Evolutionary conservation across 2,888 invertebrate species (phyloP).

Genomic region (Tipula lateralis): DNA sequence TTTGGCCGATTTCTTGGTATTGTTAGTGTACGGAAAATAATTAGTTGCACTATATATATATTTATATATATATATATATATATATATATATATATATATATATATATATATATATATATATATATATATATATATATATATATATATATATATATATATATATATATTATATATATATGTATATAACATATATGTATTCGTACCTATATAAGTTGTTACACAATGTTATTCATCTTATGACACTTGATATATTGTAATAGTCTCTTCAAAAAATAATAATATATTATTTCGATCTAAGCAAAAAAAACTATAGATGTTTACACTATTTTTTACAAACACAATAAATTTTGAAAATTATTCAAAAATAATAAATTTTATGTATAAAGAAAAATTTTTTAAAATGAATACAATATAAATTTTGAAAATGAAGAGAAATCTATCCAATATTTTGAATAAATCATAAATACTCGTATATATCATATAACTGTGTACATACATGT

Average conservation of each 20-base stretch:
- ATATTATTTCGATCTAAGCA: background rate
- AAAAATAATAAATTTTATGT: background rate
- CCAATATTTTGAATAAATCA: background rate
- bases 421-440: background rate
- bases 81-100: background rate
- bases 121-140: background rate
- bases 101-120: background rate
- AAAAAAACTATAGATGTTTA: background rate
- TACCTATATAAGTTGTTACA: background rate
- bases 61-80: background rate
- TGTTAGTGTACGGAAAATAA: no score
- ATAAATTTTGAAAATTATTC: background rate
- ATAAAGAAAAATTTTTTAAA: background rate
- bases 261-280: background rate
- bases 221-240: background rate
- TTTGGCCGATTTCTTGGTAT: no score
- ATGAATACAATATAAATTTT: background rate
- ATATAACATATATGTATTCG: background rate
- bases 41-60: no score
- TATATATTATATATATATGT: background rate
- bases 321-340: background rate
- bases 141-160: background rate
- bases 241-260: background rate
- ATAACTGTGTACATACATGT: no score
- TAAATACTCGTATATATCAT: background rate